Evolutionary conservation across 2,888 invertebrate genomes (phyloP).

Genomic region (Resseliella maxima): DNA sequence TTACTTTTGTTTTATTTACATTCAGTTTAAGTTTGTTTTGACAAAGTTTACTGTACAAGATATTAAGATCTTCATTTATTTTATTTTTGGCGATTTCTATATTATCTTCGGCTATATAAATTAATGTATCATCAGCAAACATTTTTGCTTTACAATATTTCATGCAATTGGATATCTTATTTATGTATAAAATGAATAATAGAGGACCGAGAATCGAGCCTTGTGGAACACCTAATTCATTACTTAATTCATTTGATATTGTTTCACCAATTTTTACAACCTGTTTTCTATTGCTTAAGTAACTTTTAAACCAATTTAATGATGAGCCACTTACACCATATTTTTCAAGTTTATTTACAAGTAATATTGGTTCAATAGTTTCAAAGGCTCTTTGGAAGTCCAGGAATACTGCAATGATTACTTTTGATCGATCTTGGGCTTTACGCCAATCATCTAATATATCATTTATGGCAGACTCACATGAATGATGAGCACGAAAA

Average conservation of each 20-base stretch:
- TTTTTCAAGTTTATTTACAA: background rate
- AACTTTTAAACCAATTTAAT: background rate
- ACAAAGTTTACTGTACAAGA: background rate
- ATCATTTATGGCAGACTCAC: background rate
- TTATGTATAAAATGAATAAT: background rate
- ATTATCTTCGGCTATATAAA: background rate
- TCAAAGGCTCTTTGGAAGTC: background rate
- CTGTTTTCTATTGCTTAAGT: background rate
- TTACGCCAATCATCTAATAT: background rate
- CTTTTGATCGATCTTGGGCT: background rate
- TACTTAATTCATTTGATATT: background rate
- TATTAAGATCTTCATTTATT: background rate
- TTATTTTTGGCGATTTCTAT: background rate
- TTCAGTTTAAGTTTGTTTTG: conserved; percentile 20
- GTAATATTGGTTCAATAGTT: background rate
- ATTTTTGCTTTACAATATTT: background rate
- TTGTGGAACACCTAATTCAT: background rate
- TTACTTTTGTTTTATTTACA: conserved; percentile 10
- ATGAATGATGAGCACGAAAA: background rate
- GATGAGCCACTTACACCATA: background rate
- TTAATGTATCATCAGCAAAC: conserved; percentile 9
- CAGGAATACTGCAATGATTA: background rate
- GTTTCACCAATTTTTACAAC: too few species aligned
- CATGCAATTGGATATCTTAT: background rate
- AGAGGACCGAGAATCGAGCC: conserved; percentile 7